phyloP scores from a whole-genome alignment of 2,797 vertebrate genomes.

The Botia kubotai region DNA sequence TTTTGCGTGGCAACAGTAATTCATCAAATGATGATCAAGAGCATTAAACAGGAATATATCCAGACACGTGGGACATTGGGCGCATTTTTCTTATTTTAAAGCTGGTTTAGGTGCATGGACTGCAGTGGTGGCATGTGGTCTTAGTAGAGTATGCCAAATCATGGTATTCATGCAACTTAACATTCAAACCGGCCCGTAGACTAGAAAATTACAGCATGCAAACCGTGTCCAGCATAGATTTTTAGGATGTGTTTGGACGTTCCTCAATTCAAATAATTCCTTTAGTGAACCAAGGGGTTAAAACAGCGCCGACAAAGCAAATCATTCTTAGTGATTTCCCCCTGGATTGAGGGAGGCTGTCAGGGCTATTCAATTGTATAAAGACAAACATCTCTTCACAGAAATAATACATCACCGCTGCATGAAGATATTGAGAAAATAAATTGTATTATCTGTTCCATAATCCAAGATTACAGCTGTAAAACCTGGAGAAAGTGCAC shows the following conservation, averaged over 20 bases:
- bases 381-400: conserved; percentile 48
- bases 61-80: no score
- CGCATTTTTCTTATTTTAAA: background rate
- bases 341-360: conserved; percentile 18
- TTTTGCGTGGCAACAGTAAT: background rate
- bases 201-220: background rate
- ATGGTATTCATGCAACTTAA: background rate
- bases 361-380: conserved; percentile 47
- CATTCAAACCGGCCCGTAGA: background rate
- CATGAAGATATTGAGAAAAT: conserved; percentile 60
- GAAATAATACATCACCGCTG: conserved; percentile 52
- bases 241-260: background rate
- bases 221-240: background rate
- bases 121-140: background rate
- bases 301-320: background rate
- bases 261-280: background rate
- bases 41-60: background rate
- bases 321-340: background rate
- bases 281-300: background rate
- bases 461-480: conserved; percentile 35
- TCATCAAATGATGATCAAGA: background rate
- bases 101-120: background rate
- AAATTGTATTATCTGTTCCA: conserved; percentile 41
- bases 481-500: conserved; percentile 29
- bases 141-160: background rate